Base-by-base conservation (phyloP, 2,113 vertebrate species). In the Alethe castanea region DNA sequence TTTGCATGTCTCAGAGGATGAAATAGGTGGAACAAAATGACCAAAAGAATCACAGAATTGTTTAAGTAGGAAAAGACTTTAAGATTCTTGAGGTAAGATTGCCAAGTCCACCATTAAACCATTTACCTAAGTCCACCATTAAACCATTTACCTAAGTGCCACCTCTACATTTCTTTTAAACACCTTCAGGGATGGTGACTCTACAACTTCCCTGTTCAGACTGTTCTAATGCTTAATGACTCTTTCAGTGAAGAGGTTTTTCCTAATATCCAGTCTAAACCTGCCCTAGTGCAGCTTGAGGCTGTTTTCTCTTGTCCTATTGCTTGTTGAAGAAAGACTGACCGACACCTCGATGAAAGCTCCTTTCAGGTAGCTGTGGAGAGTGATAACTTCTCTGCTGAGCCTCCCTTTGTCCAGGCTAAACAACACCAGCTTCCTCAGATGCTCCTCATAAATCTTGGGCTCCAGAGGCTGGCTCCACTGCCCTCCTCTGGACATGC, bases 321-420 rank as follows among this genome's bases (percentile, higher is more conserved):
- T 11, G 5, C 29, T 56, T 48, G 20, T 40, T 77, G 35, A 62
- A 76, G 53, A 29, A 38, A 40, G 16, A 54, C 24, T 19, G n/a
- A 61, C 20, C 3, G 4, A 24, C 15, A 45, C 8, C 47, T 47
- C 0, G 0, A 8, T 28, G 22, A 33, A 53, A 29, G 8, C 19
- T 82, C 11, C 14, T 61, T 61, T 40, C n/a, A 47, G n/a, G 25
- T 22, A 26, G 8, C 14, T 54, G 11, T 47, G 33, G 38, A 35
- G 29, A 61, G 29, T 22, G 19, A 19, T 26, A 54, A 54, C 6
- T 9, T 61, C 14, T 42, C 20, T 8, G 14, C 25, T 31, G 29
- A 76, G n/a, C 47, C 18, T 61, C 12, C 25, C 69, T 47, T 76
- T 31, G 9, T 26, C 17, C n/a, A 42, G 24, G 31, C 17, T 61